These are phyloP conservation scores for Sycophaga agraensis DNA, from an alignment of 1,140 invertebrate genomes.

Conservation along the genomic window DNA sequence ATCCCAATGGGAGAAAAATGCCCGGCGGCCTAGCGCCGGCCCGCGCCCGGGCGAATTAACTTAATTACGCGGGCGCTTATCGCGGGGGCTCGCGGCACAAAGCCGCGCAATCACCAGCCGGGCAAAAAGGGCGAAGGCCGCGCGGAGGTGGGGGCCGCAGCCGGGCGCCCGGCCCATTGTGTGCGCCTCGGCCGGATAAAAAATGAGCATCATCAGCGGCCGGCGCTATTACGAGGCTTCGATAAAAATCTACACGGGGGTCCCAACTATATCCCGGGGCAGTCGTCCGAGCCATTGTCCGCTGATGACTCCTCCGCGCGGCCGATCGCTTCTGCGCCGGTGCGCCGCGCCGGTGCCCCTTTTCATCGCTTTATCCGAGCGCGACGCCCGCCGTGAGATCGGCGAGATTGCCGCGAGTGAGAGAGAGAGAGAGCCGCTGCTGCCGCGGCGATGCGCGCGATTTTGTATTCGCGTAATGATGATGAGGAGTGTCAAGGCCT, in stretches of 20 bases:
- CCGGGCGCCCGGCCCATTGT: constrained; percentile 1
- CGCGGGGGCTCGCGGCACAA: too few relatives aligned
- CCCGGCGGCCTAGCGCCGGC: too few relatives aligned
- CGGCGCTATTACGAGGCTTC: constrained; percentile 15
- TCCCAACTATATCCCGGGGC: too few relatives aligned
- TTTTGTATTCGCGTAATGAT: too few relatives aligned
- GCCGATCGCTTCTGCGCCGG: background rate
- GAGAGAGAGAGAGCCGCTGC: too few relatives aligned
- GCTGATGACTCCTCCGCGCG: constrained; percentile 6
- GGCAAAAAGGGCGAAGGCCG: background rate
- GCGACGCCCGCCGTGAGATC: background rate
- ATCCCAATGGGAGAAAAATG: too few relatives aligned
- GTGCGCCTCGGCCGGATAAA: background rate
- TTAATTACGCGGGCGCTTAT: too few relatives aligned
- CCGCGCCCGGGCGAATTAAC: too few relatives aligned
- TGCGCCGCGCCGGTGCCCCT: background rate
- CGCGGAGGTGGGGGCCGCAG: too few relatives aligned
- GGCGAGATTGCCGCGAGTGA: background rate
- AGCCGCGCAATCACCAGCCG: background rate
- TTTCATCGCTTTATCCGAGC: background rate
- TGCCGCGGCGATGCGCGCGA: too few relatives aligned
- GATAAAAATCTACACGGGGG: constrained; percentile 25
- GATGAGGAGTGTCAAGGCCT: too few relatives aligned
- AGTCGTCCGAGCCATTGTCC: too few relatives aligned
- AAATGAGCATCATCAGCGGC: constrained; percentile 19